Evolutionary conservation across 2,797 vertebrate species (phyloP), one percentile per base, ranked within the genome.

Genomic region (Holocentrus rufus): DNA sequence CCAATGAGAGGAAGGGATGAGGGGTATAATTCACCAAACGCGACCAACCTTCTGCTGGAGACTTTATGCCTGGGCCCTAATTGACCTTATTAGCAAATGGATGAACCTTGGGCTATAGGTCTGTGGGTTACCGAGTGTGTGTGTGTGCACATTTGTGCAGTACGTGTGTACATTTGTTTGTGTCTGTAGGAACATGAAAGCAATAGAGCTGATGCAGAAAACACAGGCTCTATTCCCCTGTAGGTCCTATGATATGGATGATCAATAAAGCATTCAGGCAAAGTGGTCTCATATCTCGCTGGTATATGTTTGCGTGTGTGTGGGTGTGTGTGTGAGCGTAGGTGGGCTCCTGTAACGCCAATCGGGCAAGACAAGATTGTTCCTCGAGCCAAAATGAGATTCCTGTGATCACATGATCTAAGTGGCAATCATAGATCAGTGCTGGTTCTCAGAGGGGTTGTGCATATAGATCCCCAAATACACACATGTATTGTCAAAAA

Each of bases 71-170:
- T 20, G 5, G 23, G 39, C 50, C 30, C 59, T 82, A 86, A 88
- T 85, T 81, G 77, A 71, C 46, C 69, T 66, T 84, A 83, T 88
- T 85, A 85, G 72, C 52, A 74, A 80, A 80, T 67, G 39, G 50
- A 52, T 59, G 46, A 75, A 65, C 60, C 63, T 36, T 39, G 52
- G 59, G 54, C 52, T 69, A 25, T 5, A 25, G 66, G 69, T 57
- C 34, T 72, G 68, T 63, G 62, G 67, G 62, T 76, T 72, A 20
- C 20, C 23, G 25, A 79, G 54, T 9, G 30, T 17, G 57, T n/a
- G 18, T 23, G 6, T 59, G 23, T 17, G 22, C 34, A 62, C 6
- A 36, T 20, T 25, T 27, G 17, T 30, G 59, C 18, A 5, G 25
- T 22, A 55, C 22, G 62, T 7, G 22, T 30, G 25, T 25, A 5